Evolutionary conservation across 2,797 vertebrate species (phyloP).

Genomic region (Peromyscus nudipes): DNA sequence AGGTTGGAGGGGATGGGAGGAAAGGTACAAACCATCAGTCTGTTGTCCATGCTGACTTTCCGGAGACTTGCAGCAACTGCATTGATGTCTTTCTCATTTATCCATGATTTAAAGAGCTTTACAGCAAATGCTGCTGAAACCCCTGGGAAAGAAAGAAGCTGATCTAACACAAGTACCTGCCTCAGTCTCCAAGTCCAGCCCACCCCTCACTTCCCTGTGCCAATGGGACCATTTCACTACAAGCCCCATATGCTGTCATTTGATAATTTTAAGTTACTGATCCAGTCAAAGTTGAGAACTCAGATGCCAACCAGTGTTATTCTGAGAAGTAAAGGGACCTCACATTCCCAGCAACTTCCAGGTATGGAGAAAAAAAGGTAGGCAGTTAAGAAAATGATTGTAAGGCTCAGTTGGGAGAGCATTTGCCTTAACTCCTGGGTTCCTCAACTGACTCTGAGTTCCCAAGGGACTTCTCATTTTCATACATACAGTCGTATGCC

Average conservation of each 20-base stretch:
- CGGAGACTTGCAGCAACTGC: conserved; percentile 95
- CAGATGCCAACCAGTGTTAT: neutral
- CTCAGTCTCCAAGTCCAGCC: neutral
- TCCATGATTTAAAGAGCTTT: conserved; percentile 99
- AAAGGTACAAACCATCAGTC: conserved; percentile 93
- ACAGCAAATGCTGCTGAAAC: conserved; percentile 97
- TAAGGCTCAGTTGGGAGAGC: neutral
- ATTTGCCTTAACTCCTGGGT: neutral
- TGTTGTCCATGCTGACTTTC: conserved; percentile 98
- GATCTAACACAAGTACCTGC: neutral
- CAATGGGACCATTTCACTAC: neutral
- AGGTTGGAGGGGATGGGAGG: neutral
- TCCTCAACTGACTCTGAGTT: neutral
- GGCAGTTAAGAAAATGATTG: neutral
- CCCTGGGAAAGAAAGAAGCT: conserved; percentile 88
- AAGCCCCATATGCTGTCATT: neutral
- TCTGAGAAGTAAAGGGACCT: conserved; percentile 10
- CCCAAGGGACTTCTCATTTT: neutral
- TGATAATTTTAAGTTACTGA: neutral
- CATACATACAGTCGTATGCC: neutral
- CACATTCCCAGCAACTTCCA: neutral
- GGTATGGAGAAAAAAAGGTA: neutral
- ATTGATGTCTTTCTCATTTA: conserved; percentile 97
- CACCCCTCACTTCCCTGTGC: neutral
- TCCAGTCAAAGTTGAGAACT: neutral